Conservation (phyloP, 2,113 vertebrate genomes). For the Pungitius pungitius region DNA sequence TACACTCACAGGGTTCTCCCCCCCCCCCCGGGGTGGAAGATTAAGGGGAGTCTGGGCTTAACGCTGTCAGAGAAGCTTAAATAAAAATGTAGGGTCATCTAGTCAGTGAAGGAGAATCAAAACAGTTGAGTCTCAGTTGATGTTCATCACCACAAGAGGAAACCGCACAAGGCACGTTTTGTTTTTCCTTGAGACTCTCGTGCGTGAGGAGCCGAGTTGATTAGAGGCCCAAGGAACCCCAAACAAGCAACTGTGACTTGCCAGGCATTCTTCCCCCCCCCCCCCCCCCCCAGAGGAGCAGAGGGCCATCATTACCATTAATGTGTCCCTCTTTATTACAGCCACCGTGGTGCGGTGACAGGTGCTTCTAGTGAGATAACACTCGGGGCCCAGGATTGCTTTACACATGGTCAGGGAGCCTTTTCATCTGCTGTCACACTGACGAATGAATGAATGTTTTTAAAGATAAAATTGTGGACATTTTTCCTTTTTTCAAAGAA, state of each 20-base stretch:
- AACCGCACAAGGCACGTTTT: constrained; percentile 33
- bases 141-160: constrained; percentile 63
- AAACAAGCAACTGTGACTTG: constrained; percentile 66
- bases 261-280: constrained; percentile 51
- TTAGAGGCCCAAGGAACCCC: constrained; percentile 62
- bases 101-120: constrained; percentile 54
- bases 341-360: constrained; percentile 45
- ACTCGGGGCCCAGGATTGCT: constrained; percentile 21
- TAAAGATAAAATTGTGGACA: not conserved
- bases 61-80: constrained; percentile 41
- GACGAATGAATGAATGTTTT: not conserved
- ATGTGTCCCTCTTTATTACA: constrained; percentile 66
- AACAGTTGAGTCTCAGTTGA: constrained; percentile 37
- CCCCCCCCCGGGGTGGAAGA: constrained; percentile 32
- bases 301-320: constrained; percentile 69
- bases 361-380: constrained; percentile 59
- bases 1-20: constrained; percentile 66
- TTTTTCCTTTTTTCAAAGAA: not conserved
- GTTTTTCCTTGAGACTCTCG: constrained; percentile 62
- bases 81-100: constrained; percentile 47
- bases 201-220: constrained; percentile 61
- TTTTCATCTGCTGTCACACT: constrained; percentile 21
- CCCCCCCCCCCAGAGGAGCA: constrained; percentile 36
- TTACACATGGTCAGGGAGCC: not conserved
- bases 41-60: constrained; percentile 50